Percentiles rank a stretch among this genome's conserved stretches.
phyloP scores from a whole-genome alignment of 2,113 vertebrate species.

The Mellivora capensis region DNA sequence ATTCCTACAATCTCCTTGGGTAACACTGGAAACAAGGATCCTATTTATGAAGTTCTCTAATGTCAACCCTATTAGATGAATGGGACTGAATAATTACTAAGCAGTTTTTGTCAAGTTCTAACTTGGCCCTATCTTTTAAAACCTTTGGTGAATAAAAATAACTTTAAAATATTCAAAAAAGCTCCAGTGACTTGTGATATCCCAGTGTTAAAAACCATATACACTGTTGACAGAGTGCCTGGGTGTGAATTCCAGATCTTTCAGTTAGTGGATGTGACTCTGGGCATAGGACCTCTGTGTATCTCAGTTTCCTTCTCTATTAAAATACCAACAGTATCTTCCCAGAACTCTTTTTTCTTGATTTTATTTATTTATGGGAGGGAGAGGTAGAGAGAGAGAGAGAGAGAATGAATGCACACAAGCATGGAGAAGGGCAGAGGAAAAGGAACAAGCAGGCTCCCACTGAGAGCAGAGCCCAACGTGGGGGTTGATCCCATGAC shows the following conservation, averaged over 20 bases:
- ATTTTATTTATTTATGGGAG: neutral
- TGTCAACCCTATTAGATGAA: neutral
- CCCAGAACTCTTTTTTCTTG: neutral
- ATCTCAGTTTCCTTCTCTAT: neutral
- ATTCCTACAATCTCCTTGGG: neutral
- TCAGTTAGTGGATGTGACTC: neutral
- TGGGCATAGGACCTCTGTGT: neutral
- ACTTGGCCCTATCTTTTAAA: neutral
- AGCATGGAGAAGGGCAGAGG: neutral
- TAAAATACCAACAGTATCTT: neutral
- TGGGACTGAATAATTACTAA: neutral
- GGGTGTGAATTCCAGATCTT: neutral
- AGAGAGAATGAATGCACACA: neutral
- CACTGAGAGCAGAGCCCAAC: neutral
- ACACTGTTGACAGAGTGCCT: neutral
- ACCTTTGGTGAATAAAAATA: neutral
- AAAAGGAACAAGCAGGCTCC: neutral
- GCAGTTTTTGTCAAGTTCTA: neutral
- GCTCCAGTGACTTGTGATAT: neutral
- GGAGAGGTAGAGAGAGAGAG: too few species aligned
- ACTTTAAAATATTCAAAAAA: neutral
- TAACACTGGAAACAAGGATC: neutral
- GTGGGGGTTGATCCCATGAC: neutral
- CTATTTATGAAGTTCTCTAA: neutral
- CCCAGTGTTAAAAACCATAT: neutral